Base-by-base conservation (phyloP, 2,113 vertebrate genomes). In the Gavialis gangeticus region DNA sequence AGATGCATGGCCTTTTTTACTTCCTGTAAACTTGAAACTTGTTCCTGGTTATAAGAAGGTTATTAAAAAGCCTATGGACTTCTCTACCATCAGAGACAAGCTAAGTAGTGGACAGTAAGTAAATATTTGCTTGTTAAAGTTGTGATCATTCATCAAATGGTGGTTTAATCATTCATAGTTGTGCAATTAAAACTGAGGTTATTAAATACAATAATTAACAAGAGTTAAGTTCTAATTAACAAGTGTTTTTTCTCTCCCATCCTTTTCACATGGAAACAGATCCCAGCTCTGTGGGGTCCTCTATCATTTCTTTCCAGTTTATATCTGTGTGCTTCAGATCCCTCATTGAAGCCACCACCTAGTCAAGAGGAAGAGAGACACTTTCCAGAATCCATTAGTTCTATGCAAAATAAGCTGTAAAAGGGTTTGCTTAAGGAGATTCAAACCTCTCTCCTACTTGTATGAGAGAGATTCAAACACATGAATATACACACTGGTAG, bases 31-130 rank as follows among this genome's bases (percentile, higher is more conserved):
- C 98, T 98, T 99, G 98, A 99, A 99, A 97, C 99, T 99, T 67
- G 99, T 99, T 96, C 99, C 99, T 79, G 99, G 99, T 83, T 99
- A 99, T 97, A 99, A 97, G 98, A 99, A 99, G 97, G 99, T 99
- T 98, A 99, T 99, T 96, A 99, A 99, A 97, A 99, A 99, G 95
- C 99, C 99, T 60, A 99, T 99, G 99, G 99, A 99, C 98, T 99
- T 99, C 97, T 99, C 99, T 93, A 99, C 99, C 93, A 99, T 99
- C 97, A 98, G 99, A 94, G 99, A 99, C 96, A 99, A 99, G 97
- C 98, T 99, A 89, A 97, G 95, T 97, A 99, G 97, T 97, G 99
- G 98, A 98, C 99, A 99, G 99, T 99, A 98, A 96, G 99, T 99
- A 98, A 97, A 97, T 55, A 46, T 46, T 46, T 46, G 46, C 46